Evolutionary conservation across 2,888 invertebrate genomes (phyloP), one percentile per base, ranked within the genome.

Genomic region (Slavum lentiscoides): DNA sequence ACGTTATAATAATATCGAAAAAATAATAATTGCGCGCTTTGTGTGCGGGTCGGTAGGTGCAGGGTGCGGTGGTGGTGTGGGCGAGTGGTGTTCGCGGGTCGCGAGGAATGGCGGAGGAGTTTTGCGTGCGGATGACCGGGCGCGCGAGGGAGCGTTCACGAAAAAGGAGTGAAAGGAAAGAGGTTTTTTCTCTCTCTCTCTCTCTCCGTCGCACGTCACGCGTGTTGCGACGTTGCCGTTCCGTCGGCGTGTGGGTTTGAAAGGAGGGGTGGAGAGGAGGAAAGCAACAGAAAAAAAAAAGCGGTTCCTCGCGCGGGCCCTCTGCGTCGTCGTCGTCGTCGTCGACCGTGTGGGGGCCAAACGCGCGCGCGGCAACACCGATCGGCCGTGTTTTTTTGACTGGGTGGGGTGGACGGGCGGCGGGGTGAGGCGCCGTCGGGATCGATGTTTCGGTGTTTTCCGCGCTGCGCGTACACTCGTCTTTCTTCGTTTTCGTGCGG

Each of bases 161-260:
- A 62, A 80, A 70, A 80, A 80, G 77, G 77, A 80, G 77, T 70
- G 77, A 80, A 80, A 80, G 77, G 77, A 80, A 80, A 64, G 62
- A 80, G 55, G 77, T 70, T 62, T 43, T 58, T 64, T 62, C 30
- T 30, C 30, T 30, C 30, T 30, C 30, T 30, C 30, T 30, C 30
- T 30, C 30, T 30, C 30, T 30, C 30, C 4, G 43, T 73, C 39
- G 23, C 43, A 21, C 59, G 43, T 30, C 21, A 43, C 43, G 23
- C 30, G 39, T 15, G 6, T 61, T 53, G 53, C 77, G 23, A 68
- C 43, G 77, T 70, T 69, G 67, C 76, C 67, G 67, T 23, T 9
- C 43, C 8, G 9, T 7, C 43, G 4, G 43, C 43, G 5, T 11
- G 9, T 30, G 30, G 30, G 30, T n/a, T n/a, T n/a, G n/a, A n/a